Base-by-base conservation (phyloP, 2,888 invertebrate genomes). In the Hypomecis atomaria region DNA sequence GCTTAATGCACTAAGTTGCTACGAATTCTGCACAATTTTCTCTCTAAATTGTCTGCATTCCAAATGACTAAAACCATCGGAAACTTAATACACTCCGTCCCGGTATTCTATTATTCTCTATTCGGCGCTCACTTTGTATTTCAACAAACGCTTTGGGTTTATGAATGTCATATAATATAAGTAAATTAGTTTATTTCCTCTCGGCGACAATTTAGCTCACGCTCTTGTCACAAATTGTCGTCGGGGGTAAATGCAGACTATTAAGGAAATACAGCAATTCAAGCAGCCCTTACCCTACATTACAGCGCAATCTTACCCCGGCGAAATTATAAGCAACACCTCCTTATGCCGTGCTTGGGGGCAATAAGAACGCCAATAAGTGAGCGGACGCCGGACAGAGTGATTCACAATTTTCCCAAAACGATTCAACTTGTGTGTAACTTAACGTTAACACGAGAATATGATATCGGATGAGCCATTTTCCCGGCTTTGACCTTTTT, bases 201-300 rank as follows among this genome's bases (percentile, higher is more conserved):
- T 79, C 75, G 85, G 83, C 91, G 88, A 90, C 90, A 89, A 92
- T 92, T 92, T 91, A 85, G 83, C 89, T 87, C 88, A 88, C 91
- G 90, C 86, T 88, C 89, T 88, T 88, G 88, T 92, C 91, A 88
- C 91, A 89, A 92, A 92, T 92, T 89, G 91, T 91, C 86, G 90
- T 83, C 89, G 85, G 80, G 88, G 91, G 89, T 92, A 92, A 92
- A 90, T 90, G 90, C 86, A 89, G 89, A 90, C 90, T 92, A 92
- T 92, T 92, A 92, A 88, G 92, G 92, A 92, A 92, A 92, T 92
- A 92, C 92, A 91, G 89, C 90, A 90, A 91, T 92, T 90, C 90
- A 82, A 85, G 77, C 86, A 86, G 85, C 88, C 88, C 90, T 91
- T 90, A 90, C 89, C 90, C 89, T 81, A 87, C 82, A 92, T 92